Conservation (phyloP, 2,113 vertebrate genomes). For the Numenius arquata region DNA sequence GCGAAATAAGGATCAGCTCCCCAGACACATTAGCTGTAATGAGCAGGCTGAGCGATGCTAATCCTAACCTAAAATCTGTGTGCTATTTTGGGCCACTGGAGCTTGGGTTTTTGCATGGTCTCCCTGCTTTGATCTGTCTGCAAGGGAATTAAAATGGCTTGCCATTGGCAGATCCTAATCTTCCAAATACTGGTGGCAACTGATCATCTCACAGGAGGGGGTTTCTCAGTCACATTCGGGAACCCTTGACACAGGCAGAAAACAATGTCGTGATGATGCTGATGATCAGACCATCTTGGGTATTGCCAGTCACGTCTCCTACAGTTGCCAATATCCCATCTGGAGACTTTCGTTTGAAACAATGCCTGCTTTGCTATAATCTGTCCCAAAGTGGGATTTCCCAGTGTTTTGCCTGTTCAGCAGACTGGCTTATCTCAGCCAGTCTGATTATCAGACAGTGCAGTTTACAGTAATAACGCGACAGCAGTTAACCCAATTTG, state of each 20-base stretch:
- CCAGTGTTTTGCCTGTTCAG: slow-evolving; percentile 8
- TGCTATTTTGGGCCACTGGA: background rate
- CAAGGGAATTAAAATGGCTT: background rate
- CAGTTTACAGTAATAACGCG: slow-evolving; percentile 8
- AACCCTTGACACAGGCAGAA: background rate
- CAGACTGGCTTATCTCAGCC: slow-evolving; percentile 9
- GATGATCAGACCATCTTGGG: background rate
- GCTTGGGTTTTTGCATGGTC: background rate
- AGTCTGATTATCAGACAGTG: slow-evolving; percentile 4
- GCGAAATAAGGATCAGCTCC: background rate
- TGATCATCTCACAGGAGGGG: background rate
- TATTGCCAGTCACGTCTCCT: background rate
- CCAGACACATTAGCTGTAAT: background rate
- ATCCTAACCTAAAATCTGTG: background rate
- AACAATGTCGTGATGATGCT: background rate
- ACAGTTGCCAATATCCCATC: background rate
- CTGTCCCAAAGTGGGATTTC: background rate
- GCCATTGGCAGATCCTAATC: background rate
- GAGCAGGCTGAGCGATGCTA: rapidly evolving
- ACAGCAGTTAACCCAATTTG: slow-evolving; percentile 23
- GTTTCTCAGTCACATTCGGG: background rate
- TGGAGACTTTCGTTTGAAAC: background rate
- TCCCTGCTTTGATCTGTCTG: background rate
- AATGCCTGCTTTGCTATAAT: slow-evolving; percentile 12
- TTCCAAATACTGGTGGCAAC: background rate